Percentiles rank a stretch among this genome's conserved stretches.
phyloP scores from a whole-genome alignment of 2,113 vertebrate genomes.

The Malurus alboscapulatus region DNA sequence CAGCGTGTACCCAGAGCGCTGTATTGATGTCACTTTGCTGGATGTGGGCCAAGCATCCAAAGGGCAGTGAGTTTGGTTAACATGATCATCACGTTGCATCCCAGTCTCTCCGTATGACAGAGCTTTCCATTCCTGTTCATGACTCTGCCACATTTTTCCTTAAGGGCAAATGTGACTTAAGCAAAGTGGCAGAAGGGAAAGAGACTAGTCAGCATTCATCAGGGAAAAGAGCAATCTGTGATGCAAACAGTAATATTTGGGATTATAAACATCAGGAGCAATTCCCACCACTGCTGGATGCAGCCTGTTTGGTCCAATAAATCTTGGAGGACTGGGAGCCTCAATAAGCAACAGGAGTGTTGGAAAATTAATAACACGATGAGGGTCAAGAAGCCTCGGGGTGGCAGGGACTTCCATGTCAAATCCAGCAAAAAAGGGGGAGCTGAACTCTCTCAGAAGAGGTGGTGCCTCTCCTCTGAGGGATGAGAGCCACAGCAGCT shows the following conservation, averaged over 20 bases:
- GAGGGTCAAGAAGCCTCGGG: not conserved
- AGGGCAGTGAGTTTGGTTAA: constrained; percentile 23
- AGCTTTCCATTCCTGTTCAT: not conserved
- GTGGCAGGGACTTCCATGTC: not conserved
- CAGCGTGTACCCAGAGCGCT: not conserved
- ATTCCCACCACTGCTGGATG: not conserved
- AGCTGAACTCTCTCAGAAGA: not conserved
- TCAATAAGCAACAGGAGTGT: not conserved
- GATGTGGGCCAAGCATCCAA: not conserved
- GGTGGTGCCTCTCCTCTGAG: not conserved
- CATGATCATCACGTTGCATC: not conserved
- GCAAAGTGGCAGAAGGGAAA: constrained; percentile 8
- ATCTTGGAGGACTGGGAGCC: not conserved
- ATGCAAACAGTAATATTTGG: not conserved
- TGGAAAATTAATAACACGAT: not conserved
- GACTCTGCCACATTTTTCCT: not conserved
- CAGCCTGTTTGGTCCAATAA: not conserved
- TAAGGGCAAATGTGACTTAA: not conserved
- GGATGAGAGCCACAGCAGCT: not conserved
- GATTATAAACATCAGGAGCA: not conserved
- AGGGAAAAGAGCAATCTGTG: not conserved
- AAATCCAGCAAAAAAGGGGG: not conserved
- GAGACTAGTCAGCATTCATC: not conserved
- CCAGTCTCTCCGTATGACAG: not conserved
- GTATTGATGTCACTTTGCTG: not conserved